Base-by-base conservation (phyloP, 2,888 invertebrate genomes). In the Agonum fuliginosum region DNA sequence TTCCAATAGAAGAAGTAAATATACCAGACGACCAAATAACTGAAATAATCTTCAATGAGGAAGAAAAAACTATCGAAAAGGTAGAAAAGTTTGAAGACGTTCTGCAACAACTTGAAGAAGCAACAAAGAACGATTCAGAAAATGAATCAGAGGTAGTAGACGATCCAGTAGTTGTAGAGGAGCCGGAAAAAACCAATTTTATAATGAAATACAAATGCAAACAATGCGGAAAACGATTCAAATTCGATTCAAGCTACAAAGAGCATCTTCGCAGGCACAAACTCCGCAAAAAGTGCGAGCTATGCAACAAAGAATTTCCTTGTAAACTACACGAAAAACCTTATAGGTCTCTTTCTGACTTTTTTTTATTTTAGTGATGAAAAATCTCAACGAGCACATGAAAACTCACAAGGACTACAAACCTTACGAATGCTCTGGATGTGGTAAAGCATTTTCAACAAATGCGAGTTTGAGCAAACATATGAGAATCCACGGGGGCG, bases 401-500 rank as follows among this genome's bases (percentile, higher is more conserved):
- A 81, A 80, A 79, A 79, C 79, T 1, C 85, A 85, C 75, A 79
- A 82, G 1, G 83, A 84, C 74, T 84, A 84, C 78, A 83, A 82
- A 54, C 86, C 85, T 1, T 82, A 84, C 78, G 74, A 78, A 4
- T 86, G 86, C 76, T 81, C 82, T 62, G 78, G 83, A 3, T 86
- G 86, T 78, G 79, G 81, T n/a, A 85, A 85, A 81, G 70, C 81
- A 3, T 86, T 86, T 79, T 75, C 82, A 1, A 79, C 81, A 8
- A 69, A 83, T 19, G 80, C 82, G 8, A 84, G 82, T 79, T 80
- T 86, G 20, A 80, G 79, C 1, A 85, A 85, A 75, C 86, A 86
- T 79, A 83, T 83, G 82, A 78, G 84, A 75, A 84, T 82, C 3
- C 85, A 86, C 79, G 83, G 83, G 1, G 84, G 85, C 3, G 85